Evolutionary conservation across 2,797 vertebrate species (phyloP).

Genomic region (Protosalanx chinensis): DNA sequence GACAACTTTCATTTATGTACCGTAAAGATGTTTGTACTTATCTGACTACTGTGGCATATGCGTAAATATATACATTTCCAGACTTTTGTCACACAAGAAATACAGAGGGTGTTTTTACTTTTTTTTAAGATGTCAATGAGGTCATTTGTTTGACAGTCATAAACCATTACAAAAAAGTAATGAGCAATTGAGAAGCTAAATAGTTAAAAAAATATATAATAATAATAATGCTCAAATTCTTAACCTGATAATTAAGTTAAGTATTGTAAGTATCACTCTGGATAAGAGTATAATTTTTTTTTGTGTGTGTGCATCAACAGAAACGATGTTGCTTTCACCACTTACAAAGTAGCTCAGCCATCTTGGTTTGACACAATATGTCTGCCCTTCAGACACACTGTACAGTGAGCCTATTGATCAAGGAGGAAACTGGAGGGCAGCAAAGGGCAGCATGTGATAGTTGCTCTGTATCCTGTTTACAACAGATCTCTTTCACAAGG

Average conservation of each 20-base stretch:
- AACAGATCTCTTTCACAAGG: slow-evolving; percentile 47
- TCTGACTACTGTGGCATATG: not conserved
- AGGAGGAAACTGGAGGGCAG: slow-evolving; percentile 20
- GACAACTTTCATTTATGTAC: too few relatives aligned
- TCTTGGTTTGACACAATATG: slow-evolving; percentile 5
- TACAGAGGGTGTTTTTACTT: too few relatives aligned
- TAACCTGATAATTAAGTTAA: too few relatives aligned
- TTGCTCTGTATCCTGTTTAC: slow-evolving; percentile 28
- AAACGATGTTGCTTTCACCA: not conserved
- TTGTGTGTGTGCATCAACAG: not conserved
- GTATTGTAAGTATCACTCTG: too few relatives aligned
- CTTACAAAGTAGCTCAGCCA: not conserved
- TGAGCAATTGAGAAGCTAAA: too few relatives aligned
- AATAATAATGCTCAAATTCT: too few relatives aligned
- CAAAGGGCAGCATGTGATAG: slow-evolving; percentile 57
- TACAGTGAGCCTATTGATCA: not conserved
- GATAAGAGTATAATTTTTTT: not conserved
- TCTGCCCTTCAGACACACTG: not conserved
- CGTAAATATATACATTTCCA: not conserved
- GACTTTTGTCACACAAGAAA: not conserved
- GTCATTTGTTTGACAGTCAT: too few relatives aligned
- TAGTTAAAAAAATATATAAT: too few relatives aligned
- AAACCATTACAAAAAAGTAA: too few relatives aligned
- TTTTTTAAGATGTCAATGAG: too few relatives aligned
- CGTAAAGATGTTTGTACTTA: too few relatives aligned